These are phyloP conservation scores for Loxodonta africana DNA, from an alignment of 2,113 vertebrate genomes.

Conservation along the genomic window DNA sequence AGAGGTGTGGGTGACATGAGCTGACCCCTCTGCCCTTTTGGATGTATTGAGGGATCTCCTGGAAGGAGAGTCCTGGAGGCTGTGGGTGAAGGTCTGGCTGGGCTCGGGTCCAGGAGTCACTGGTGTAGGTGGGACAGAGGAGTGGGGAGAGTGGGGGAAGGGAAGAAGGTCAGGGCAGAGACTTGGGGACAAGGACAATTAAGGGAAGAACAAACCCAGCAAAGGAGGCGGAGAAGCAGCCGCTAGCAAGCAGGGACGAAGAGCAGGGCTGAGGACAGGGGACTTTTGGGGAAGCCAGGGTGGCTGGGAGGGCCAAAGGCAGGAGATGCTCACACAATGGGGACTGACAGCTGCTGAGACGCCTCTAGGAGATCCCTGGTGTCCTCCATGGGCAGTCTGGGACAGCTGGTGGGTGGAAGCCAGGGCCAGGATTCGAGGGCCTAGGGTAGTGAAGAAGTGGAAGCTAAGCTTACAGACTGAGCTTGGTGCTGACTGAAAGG, in stretches of 20 bases:
- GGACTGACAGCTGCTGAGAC: background rate
- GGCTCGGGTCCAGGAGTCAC: background rate
- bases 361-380: background rate
- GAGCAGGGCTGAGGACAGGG: background rate
- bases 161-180: background rate
- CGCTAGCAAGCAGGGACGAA: background rate
- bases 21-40: accelerated
- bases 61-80: background rate
- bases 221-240: background rate
- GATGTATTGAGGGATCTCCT: background rate
- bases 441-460: background rate
- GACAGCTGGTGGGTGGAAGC: background rate
- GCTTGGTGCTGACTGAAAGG: background rate
- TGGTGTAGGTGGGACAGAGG: background rate
- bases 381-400: background rate
- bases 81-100: background rate
- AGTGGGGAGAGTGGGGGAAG: background rate
- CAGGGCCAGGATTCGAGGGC: background rate
- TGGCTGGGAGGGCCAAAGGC: background rate
- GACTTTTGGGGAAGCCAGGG: background rate
- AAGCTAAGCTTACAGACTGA: background rate
- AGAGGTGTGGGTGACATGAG: background rate
- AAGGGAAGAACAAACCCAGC: background rate
- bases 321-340: background rate
- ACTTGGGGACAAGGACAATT: too few species aligned